Conservation (phyloP, 2,113 vertebrate species). For the Andinoacara biseriatus region DNA sequence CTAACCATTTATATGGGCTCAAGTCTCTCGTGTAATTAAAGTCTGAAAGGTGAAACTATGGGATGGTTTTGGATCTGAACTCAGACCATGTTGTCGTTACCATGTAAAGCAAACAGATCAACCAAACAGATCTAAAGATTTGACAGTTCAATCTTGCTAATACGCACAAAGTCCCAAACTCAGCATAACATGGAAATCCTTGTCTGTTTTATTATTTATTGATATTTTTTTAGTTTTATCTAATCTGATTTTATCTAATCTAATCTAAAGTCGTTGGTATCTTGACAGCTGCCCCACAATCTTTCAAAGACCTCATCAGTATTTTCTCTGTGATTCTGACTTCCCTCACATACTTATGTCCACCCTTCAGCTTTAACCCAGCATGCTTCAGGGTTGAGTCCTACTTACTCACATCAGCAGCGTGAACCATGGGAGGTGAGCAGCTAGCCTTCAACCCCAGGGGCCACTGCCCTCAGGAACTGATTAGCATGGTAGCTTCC, state of each 20-base stretch:
- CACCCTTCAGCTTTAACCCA: constrained; percentile 31
- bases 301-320: not conserved
- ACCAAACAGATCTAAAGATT: not conserved
- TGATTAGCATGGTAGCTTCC: constrained; percentile 43
- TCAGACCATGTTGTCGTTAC: not conserved
- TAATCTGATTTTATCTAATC: no score
- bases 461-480: constrained; percentile 30
- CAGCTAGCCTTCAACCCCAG: constrained; percentile 29
- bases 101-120: not conserved
- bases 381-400: constrained; percentile 41
- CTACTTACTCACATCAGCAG: not conserved
- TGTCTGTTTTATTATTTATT: no score
- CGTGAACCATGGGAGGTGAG: constrained; percentile 13
- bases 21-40: not conserved
- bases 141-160: not conserved
- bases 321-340: constrained; percentile 21
- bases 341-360: not conserved
- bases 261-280: not conserved
- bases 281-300: not conserved
- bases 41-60: not conserved
- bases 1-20: accelerated
- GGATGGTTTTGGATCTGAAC: not conserved
- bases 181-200: no score
- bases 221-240: no score
- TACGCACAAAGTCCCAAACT: not conserved